Evolutionary conservation across 2,113 vertebrate genomes (phyloP), one percentile per base, ranked within the genome.

Genomic region (Cebus imitator): DNA sequence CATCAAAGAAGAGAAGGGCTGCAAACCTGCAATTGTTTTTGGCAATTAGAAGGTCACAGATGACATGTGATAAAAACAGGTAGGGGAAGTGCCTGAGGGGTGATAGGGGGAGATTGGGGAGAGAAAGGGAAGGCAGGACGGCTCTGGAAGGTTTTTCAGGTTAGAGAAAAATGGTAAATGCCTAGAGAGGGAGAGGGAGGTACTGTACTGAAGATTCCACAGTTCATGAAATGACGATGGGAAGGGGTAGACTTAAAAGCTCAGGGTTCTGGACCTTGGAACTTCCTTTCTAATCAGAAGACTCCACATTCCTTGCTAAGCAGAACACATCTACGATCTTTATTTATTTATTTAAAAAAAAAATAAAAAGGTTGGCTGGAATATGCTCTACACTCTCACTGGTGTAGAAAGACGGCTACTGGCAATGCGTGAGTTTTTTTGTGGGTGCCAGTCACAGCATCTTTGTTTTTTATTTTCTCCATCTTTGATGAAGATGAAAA

Each of bases 11-110:
- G 50, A 76, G 87, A 92, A 95, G 43, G 55, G 70, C 52, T 40
- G 25, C 48, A 95, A 91, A 79, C 8, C 57, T 64, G 84, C 61
- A 64, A 80, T 84, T 66, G 84, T 90, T 87, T 93, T 85, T 94
- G 86, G 72, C 43, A 52, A 87, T n/a, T 92, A 57, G 84, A 91
- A 97, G 95, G 96, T 96, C 89, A 93, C 85, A 58, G 90, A 81
- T 98, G 93, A 97, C 43, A 43, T 87, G 35, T 11, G 95, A 91
- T 48, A 94, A 93, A 93, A 89, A 57, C 57, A 10, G 9, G 48
- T 35, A 70, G 76, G 75, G 96, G 79, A 58, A 57, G 17, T 1
- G 45, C 30, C 35, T 81, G 35, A 91, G 32, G 21, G 80, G 40
- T 40, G 13, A 37, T 48, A 72, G 12, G 16, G 21, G 18, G 45